Evolutionary conservation across 2,797 vertebrate species (phyloP).

Genomic region (Vespertilio murinus): DNA sequence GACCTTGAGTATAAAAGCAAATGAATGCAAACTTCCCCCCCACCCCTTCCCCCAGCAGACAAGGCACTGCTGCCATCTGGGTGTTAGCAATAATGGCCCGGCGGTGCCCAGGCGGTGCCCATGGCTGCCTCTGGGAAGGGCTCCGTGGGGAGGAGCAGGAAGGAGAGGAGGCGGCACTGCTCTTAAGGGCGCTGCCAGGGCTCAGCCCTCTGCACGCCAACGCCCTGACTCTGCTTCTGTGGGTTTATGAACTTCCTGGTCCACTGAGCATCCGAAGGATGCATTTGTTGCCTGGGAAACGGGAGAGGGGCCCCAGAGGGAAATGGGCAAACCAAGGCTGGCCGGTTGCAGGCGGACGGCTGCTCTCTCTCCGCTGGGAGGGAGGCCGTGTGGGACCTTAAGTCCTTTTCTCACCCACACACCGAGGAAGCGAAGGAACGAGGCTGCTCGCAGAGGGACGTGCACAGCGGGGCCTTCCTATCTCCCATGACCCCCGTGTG

Average conservation of each 20-base stretch:
- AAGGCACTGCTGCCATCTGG: neutral
- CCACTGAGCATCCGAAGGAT: neutral
- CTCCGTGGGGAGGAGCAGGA: neutral
- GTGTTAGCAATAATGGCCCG: neutral
- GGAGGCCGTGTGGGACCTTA: neutral
- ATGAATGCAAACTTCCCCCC: neutral
- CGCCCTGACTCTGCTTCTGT: too few relatives aligned
- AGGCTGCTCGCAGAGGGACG: constrained; percentile 41
- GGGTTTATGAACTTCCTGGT: neutral
- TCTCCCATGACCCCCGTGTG: constrained; percentile 66
- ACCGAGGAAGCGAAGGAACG: constrained; percentile 48
- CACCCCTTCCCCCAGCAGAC: neutral
- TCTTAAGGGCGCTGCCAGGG: neutral
- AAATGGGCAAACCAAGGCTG: neutral
- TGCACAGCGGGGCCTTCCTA: neutral
- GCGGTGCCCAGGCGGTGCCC: too few relatives aligned
- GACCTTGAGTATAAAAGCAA: neutral
- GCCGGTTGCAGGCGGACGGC: neutral
- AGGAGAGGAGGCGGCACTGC: neutral
- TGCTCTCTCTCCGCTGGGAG: neutral
- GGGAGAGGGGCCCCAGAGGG: neutral
- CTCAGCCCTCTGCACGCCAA: too few relatives aligned
- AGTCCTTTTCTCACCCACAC: neutral
- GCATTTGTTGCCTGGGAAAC: neutral
- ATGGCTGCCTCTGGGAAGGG: neutral